Percentiles rank a stretch among this genome's conserved stretches.
These are phyloP conservation scores for Tigriopus californicus DNA, from an alignment of 2,888 invertebrate genomes.

Conservation along the genomic window DNA sequence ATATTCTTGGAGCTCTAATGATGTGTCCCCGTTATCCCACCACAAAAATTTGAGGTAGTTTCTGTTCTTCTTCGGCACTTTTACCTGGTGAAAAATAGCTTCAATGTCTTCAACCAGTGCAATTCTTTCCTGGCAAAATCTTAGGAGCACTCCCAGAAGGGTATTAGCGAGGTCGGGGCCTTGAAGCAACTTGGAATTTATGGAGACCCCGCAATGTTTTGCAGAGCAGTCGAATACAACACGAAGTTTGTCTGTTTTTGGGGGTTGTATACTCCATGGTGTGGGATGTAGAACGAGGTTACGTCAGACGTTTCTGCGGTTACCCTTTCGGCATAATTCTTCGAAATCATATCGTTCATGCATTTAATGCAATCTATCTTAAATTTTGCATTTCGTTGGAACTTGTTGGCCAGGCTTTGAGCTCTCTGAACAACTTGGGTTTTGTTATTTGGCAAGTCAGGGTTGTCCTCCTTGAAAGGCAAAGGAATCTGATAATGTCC, in stretches of 20 bases:
- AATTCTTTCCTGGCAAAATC: not conserved
- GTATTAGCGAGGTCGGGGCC: conserved; percentile 13
- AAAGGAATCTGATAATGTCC: too few species aligned
- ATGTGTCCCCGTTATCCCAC: not conserved
- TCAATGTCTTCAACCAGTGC: conserved; percentile 15
- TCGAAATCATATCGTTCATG: too few species aligned
- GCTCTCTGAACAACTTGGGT: too few species aligned
- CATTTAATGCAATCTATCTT: too few species aligned
- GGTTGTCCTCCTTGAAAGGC: too few species aligned
- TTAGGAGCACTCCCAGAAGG: conserved; percentile 1
- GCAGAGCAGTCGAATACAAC: conserved; percentile 20
- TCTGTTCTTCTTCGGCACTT: not conserved
- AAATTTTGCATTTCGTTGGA: too few species aligned
- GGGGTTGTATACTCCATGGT: conserved; percentile 18
- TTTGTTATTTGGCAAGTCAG: too few species aligned
- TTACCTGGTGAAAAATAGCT: conserved; percentile 15
- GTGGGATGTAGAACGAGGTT: conserved; percentile 17
- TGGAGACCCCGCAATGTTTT: conserved; percentile 1
- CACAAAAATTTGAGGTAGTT: not conserved
- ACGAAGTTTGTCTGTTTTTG: conserved; percentile 19
- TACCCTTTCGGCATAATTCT: too few species aligned
- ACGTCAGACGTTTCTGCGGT: too few species aligned
- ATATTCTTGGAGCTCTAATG: not conserved
- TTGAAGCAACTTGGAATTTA: conserved; percentile 10
- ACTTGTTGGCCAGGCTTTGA: too few species aligned